Percentiles rank a stretch among this genome's conserved stretches.
phyloP scores from a whole-genome alignment of 1,140 invertebrate genomes.

The Camponotus vicinus region DNA sequence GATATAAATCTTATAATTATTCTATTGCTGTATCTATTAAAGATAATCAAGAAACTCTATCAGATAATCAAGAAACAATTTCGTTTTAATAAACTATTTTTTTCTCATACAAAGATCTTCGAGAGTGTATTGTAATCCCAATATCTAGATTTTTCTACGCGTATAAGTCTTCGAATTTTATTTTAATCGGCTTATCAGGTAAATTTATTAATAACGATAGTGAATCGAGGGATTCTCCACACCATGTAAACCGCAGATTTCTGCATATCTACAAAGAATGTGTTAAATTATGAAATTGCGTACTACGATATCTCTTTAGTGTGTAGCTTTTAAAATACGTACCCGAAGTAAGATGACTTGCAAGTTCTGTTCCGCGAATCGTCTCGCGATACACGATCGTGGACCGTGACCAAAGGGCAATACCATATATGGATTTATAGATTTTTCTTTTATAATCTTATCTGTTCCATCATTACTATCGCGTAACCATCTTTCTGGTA shows the following conservation, averaged over 20 bases:
- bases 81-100: slow-evolving; percentile 26
- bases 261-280: slow-evolving; percentile 88
- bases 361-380: slow-evolving; percentile 96
- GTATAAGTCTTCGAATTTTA: slow-evolving; percentile 85
- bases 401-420: slow-evolving; percentile 96
- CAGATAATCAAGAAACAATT: background rate
- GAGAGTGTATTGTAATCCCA: background rate
- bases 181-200: slow-evolving; percentile 90
- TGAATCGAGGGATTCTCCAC: slow-evolving; percentile 88
- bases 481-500: slow-evolving; percentile 92
- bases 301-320: background rate
- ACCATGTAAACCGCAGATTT: slow-evolving; percentile 90
- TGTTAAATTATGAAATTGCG: background rate
- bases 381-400: slow-evolving; percentile 94
- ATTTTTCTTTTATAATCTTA: slow-evolving; percentile 84
- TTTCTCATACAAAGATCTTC: background rate
- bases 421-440: slow-evolving; percentile 91
- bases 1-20: slow-evolving; percentile 26
- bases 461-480: slow-evolving; percentile 70
- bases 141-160: slow-evolving; percentile 15
- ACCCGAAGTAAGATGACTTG: slow-evolving; percentile 92
- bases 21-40: slow-evolving; percentile 21
- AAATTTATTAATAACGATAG: slow-evolving; percentile 92
- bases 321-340: slow-evolving; percentile 77
- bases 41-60: slow-evolving; percentile 8